phyloP scores from a whole-genome alignment of 1,140 invertebrate genomes.

The Bombus fervidus region DNA sequence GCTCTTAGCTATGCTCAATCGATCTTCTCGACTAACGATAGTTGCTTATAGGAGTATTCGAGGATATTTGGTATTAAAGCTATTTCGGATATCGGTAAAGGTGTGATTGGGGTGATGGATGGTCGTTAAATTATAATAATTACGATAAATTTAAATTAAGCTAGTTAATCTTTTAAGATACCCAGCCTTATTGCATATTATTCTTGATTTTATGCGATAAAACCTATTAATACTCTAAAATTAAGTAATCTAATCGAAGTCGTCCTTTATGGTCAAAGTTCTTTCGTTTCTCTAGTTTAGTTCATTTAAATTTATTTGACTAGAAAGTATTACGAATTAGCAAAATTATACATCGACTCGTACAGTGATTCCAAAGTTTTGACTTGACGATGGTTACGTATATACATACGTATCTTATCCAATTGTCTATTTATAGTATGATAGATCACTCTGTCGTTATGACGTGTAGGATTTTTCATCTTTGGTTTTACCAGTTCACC shows the following conservation, averaged over 20 bases:
- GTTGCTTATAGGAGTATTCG: not conserved
- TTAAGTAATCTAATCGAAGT: not conserved
- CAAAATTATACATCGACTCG: not conserved
- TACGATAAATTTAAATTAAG: not conserved
- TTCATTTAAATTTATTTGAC: not conserved
- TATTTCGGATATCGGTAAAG: too few species aligned
- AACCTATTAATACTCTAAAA: not conserved
- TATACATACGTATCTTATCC: not conserved
- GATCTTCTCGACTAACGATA: not conserved
- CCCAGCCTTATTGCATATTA: not conserved
- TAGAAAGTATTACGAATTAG: not conserved
- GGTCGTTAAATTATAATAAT: not conserved
- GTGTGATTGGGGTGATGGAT: too few species aligned
- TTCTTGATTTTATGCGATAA: not conserved
- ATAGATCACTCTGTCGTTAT: slow-evolving; percentile 19
- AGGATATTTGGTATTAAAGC: not conserved
- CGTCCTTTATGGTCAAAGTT: not conserved
- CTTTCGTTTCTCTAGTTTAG: not conserved
- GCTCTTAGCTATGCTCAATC: not conserved
- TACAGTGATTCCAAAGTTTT: not conserved
- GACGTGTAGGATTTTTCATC: not conserved
- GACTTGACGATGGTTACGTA: not conserved
- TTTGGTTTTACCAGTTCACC: not conserved
- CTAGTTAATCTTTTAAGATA: not conserved
- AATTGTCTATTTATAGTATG: slow-evolving; percentile 41